Conservation (phyloP, 2,113 vertebrate species). For the Cairina moschata region DNA sequence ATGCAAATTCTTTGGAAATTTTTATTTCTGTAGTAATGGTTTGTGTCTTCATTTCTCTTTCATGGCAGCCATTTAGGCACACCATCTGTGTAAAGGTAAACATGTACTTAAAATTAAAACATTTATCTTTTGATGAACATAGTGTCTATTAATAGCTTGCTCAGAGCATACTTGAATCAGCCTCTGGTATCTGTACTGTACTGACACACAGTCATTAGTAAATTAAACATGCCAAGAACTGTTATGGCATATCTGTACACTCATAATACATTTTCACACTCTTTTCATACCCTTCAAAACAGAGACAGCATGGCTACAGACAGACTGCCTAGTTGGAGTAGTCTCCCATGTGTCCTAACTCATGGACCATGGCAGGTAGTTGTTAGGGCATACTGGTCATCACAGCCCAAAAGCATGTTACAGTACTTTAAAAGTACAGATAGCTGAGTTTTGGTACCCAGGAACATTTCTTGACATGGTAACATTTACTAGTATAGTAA, state of each 20-base stretch:
- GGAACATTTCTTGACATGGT: not conserved
- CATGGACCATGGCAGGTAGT: not conserved
- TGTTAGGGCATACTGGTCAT: not conserved
- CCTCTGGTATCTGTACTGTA: not conserved
- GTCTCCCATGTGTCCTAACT: not conserved
- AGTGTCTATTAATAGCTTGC: not conserved
- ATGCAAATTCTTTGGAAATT: not conserved
- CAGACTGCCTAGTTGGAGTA: not conserved
- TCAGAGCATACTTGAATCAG: not conserved
- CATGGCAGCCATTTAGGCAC: not conserved
- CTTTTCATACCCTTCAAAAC: not conserved
- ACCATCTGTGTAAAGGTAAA: constrained; percentile 11
- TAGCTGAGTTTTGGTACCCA: not conserved
- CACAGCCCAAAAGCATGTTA: not conserved
- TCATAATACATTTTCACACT: not conserved
- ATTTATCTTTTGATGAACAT: not conserved
- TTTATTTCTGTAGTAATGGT: not conserved
- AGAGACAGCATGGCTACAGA: not conserved
- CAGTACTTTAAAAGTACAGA: not conserved
- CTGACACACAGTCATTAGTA: not conserved
- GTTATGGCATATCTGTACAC: not conserved
- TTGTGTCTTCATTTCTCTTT: not conserved
- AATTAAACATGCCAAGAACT: constrained; percentile 5
- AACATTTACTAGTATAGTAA: not conserved
- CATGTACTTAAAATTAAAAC: not conserved